A percentile compares a stretch with the other conserved stretches of the same genome.
phyloP scores from a whole-genome alignment of 2,113 vertebrate genomes.

The Mus musculus region DNA sequence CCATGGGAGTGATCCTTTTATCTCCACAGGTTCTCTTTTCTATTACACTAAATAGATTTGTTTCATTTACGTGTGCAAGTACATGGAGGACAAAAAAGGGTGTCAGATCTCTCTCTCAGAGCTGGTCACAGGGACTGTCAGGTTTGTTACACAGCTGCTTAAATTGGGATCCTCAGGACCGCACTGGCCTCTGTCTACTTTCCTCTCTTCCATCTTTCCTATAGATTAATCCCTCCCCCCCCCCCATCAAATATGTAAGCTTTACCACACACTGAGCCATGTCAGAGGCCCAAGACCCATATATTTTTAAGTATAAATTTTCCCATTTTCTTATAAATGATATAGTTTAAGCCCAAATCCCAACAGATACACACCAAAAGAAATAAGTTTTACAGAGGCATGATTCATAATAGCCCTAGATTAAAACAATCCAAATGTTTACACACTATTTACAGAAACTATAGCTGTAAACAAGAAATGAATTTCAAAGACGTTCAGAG shows the following conservation, averaged over 20 bases:
- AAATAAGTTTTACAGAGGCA: slow-evolving; percentile 37
- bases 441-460: neutral
- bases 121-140: neutral
- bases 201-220: neutral
- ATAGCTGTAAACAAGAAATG: neutral
- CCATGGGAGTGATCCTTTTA: neutral
- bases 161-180: too few species aligned
- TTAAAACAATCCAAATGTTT: slow-evolving; percentile 42
- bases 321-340: neutral
- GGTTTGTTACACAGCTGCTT: neutral
- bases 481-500: neutral
- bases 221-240: neutral
- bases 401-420: neutral
- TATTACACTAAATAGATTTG: neutral
- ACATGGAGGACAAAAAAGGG: neutral
- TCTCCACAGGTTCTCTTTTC: neutral
- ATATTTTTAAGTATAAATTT: neutral
- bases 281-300: neutral
- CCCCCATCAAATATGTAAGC: slow-evolving; percentile 3
- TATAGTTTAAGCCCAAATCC: slow-evolving; percentile 17
- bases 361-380: slow-evolving; percentile 23
- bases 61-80: neutral
- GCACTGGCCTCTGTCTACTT: neutral
- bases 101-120: neutral
- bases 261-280: neutral